Percentiles rank a stretch among this genome's conserved stretches.
Evolutionary conservation across 2,113 vertebrate species (phyloP).

Genomic region (Gopherus evgoodei): DNA sequence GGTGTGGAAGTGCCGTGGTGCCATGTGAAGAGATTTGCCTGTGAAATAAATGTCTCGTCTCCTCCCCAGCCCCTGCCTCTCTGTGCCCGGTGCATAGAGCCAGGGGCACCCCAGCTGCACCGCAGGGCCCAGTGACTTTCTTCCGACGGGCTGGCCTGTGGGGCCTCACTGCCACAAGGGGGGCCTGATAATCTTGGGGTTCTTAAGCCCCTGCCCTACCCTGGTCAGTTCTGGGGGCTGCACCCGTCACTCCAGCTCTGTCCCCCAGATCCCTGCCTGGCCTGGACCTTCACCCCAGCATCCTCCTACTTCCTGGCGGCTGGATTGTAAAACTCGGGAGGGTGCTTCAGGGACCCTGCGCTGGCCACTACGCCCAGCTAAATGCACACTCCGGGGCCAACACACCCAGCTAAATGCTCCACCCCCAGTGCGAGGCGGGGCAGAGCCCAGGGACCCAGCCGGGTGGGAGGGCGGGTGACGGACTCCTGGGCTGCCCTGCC

Average conservation of each 20-base stretch:
- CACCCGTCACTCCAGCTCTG: background rate
- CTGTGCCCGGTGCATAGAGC: background rate
- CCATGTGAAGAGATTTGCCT: background rate
- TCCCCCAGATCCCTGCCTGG: background rate
- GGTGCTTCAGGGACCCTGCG: too few relatives aligned
- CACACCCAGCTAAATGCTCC: background rate
- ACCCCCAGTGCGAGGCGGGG: background rate
- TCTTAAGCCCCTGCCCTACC: too few relatives aligned
- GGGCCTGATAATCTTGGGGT: background rate
- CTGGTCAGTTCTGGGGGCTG: background rate
- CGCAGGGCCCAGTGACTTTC: background rate
- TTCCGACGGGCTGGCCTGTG: rapidly evolving
- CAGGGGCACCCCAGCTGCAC: too few relatives aligned
- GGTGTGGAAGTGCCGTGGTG: background rate
- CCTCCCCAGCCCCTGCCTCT: background rate
- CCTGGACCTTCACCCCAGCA: background rate
- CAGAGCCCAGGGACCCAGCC: background rate
- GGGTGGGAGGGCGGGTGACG: background rate
- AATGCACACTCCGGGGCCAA: too few relatives aligned
- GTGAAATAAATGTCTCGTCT: background rate
- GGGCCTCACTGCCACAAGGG: background rate
- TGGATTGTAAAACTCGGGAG: background rate
- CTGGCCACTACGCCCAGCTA: too few relatives aligned
- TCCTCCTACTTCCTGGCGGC: background rate
- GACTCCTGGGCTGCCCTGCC: background rate